phyloP scores from a whole-genome alignment of 2,888 invertebrate species.

The Arge pagana region DNA sequence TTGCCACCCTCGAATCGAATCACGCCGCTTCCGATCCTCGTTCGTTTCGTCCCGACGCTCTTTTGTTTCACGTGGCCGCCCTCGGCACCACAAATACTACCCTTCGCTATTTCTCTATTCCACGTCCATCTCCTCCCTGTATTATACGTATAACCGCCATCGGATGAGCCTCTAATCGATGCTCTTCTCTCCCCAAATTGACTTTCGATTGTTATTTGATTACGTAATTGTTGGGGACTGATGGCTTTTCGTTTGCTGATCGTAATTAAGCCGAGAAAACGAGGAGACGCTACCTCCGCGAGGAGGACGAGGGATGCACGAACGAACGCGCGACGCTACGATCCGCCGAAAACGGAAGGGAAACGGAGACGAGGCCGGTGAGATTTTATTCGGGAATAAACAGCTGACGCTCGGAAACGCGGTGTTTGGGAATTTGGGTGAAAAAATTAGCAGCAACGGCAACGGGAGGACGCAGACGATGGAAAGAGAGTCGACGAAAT shows the following conservation, averaged over 20 bases:
- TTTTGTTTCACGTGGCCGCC: constrained; percentile 27
- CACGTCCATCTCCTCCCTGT: too few relatives aligned
- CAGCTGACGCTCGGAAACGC: too few relatives aligned
- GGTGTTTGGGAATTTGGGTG: too few relatives aligned
- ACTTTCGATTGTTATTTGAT: constrained; percentile 34
- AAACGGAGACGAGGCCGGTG: not conserved
- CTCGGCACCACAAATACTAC: too few relatives aligned
- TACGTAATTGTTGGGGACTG: constrained; percentile 24
- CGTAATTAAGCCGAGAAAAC: not conserved
- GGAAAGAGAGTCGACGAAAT: not conserved
- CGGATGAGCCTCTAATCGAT: constrained; percentile 30
- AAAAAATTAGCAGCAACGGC: too few relatives aligned
- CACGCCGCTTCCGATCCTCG: constrained; percentile 32
- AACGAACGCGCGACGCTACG: too few relatives aligned
- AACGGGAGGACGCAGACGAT: too few relatives aligned
- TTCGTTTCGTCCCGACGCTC: constrained; percentile 26
- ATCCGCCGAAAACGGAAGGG: not conserved
- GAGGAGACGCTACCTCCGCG: not conserved
- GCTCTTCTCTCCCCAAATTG: constrained; percentile 30
- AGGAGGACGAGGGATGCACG: too few relatives aligned
- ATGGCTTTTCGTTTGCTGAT: constrained; percentile 15
- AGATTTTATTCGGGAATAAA: too few relatives aligned
- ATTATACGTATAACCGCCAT: too few relatives aligned
- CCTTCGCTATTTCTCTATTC: too few relatives aligned
- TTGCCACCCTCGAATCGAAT: constrained; percentile 29